These are phyloP conservation scores for Myxocyprinus asiaticus DNA, from an alignment of 2,113 vertebrate species.

Conservation along the genomic window DNA sequence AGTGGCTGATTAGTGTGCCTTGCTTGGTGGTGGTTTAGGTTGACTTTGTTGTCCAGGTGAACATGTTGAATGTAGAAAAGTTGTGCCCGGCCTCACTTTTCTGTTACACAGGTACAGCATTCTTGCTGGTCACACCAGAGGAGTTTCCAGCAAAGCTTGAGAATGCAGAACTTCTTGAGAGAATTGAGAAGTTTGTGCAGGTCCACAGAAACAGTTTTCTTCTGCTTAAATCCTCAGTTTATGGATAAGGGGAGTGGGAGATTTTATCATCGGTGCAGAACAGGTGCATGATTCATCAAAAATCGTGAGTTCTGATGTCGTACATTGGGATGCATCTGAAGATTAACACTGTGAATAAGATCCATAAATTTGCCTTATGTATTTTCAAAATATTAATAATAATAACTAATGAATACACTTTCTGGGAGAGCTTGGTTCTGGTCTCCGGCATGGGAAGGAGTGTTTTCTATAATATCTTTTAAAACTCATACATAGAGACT, in stretches of 20 bases:
- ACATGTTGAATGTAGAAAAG: too few relatives aligned
- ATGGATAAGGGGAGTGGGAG: slow-evolving; percentile 78
- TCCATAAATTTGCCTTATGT: background rate
- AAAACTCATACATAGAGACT: too few relatives aligned
- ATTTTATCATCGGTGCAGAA: slow-evolving; percentile 82
- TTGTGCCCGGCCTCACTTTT: background rate
- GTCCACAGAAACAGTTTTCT: slow-evolving; percentile 91
- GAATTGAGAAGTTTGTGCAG: slow-evolving; percentile 79
- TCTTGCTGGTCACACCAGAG: slow-evolving; percentile 80
- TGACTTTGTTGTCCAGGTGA: too few relatives aligned
- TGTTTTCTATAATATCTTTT: too few relatives aligned
- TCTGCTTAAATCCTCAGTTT: slow-evolving; percentile 80
- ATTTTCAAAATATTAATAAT: background rate
- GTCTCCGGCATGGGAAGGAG: too few relatives aligned
- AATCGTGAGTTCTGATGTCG: too few relatives aligned
- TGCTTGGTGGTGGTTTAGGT: too few relatives aligned
- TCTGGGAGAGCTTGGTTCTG: background rate
- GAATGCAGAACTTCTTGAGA: slow-evolving; percentile 67
- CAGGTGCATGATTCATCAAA: slow-evolving; percentile 72
- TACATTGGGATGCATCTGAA: too few relatives aligned
- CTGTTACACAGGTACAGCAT: slow-evolving; percentile 83
- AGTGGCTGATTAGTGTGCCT: too few relatives aligned
- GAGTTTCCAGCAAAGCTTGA: slow-evolving; percentile 70
- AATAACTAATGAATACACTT: background rate
- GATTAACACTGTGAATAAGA: too few relatives aligned